Base-by-base conservation (phyloP, 2,797 vertebrate genomes). In the Taeniopygia guttata region DNA sequence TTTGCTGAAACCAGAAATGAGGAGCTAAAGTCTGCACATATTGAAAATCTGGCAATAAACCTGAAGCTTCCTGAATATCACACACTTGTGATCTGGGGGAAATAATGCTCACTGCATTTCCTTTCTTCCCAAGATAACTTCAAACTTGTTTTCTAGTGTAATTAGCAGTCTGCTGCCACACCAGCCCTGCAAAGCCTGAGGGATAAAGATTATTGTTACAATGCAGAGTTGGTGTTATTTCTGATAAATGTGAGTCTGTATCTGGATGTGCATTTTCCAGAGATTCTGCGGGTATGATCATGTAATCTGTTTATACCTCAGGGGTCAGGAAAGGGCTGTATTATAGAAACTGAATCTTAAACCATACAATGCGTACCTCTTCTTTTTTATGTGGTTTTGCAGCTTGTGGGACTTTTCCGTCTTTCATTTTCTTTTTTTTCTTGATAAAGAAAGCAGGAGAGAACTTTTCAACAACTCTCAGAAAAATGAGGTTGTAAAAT, bases 31-130 rank as follows among this genome's bases (percentile, higher is more conserved):
- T 52, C 45, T 77, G 30, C 12, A 13, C 4, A 2, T 34, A 42
- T 59, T 13, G 51, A 73, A 91, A 82, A 43, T 17, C 27, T 52
- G 46, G 22, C 43, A 68, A 23, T 64, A 83, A 67, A 69, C 18
- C 45, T 87, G 68, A 58, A 76, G 36, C 7, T 83, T 60, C 12
- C 2, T 21, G 16, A 34, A 55, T 14, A 8, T 81, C 52, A 67
- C 32, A 22, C 7, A 10, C 30, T 48, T 0, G 0, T 52, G 45
- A 70, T 23, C 54, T 27, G 60, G 0, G 0, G 82, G 70, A 27
- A 54, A 36, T 17, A 60, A 55, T 9, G 19, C 46, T 69, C 36
- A 30, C 16, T 56, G 45, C 15, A 13, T 70, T 68, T 30, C 58
- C 55, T 52, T 67, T 87, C 19, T 26, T 60, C 40, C 42, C 27